These are phyloP conservation scores for Sporophila hypoxantha DNA, from an alignment of 2,113 vertebrate species.

Conservation along the genomic window DNA sequence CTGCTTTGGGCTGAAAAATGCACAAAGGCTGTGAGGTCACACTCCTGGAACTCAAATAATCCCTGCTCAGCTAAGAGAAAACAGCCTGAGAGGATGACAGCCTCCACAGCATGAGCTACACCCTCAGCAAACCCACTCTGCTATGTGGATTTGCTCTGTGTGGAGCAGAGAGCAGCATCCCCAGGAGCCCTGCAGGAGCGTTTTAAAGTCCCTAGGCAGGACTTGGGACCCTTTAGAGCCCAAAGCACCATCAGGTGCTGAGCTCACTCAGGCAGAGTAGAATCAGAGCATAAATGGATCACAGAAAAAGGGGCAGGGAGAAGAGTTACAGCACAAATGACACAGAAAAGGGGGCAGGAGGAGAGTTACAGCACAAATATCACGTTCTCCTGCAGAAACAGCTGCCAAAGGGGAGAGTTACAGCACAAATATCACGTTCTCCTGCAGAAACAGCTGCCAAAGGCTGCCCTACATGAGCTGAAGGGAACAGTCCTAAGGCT, in stretches of 20 bases:
- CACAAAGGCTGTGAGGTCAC: not conserved
- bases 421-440: not conserved
- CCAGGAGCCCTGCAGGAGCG: not conserved
- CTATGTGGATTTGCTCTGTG: too few species aligned
- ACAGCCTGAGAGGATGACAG: not conserved
- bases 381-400: not conserved
- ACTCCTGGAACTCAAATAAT: not conserved
- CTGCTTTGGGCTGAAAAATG: not conserved
- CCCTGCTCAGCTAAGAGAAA: not conserved
- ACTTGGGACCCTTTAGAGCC: accelerated
- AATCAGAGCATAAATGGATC: too few species aligned
- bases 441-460: not conserved
- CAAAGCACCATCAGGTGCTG: not conserved
- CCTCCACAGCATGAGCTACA: not conserved
- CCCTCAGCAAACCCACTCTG: not conserved
- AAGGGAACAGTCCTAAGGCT: not conserved
- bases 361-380: not conserved
- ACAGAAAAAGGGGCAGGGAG: not conserved
- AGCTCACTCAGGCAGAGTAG: not conserved
- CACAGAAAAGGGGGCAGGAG: not conserved
- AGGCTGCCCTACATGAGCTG: not conserved
- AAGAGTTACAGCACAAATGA: not conserved
- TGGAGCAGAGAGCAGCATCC: not conserved
- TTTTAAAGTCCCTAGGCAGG: not conserved
- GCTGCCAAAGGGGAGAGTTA: too few species aligned